phyloP scores from a whole-genome alignment of 2,113 vertebrate species.

The Oncorhynchus keta region DNA sequence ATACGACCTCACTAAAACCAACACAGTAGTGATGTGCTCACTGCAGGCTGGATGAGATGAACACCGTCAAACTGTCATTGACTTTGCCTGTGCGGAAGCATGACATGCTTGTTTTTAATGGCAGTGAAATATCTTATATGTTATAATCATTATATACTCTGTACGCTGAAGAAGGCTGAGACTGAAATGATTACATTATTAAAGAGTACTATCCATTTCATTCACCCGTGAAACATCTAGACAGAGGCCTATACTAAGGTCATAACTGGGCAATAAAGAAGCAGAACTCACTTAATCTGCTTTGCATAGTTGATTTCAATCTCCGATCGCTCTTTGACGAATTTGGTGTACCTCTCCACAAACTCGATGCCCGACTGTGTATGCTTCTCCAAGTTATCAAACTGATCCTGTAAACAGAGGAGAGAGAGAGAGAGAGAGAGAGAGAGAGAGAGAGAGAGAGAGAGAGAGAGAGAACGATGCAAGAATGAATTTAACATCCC shows the following conservation, averaged over 20 bases:
- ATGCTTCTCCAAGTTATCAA: constrained; percentile 96
- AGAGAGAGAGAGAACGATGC: not conserved
- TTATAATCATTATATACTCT: no score
- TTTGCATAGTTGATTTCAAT: constrained; percentile 98
- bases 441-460: constrained; percentile 8
- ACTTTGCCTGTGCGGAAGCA: not conserved
- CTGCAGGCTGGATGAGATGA: not conserved
- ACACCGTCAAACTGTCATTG: not conserved
- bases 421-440: constrained; percentile 3
- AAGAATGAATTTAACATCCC: not conserved
- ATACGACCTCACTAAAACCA: not conserved
- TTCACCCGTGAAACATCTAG: not conserved
- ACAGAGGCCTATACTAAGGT: not conserved
- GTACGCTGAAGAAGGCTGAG: no score
- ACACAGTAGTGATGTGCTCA: not conserved
- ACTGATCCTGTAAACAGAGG: constrained; percentile 85
- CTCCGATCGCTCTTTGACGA: constrained; percentile 93
- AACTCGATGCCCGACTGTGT: constrained; percentile 95
- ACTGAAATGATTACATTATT: no score
- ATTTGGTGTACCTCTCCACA: constrained; percentile 94
- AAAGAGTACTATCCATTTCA: no score
- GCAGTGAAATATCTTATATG: no score
- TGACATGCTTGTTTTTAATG: no score
- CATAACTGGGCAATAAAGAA: not conserved
- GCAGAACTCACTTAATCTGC: constrained; percentile 89